Evolutionary conservation across 2,113 vertebrate genomes (phyloP).

Genomic region (Channa maculata): DNA sequence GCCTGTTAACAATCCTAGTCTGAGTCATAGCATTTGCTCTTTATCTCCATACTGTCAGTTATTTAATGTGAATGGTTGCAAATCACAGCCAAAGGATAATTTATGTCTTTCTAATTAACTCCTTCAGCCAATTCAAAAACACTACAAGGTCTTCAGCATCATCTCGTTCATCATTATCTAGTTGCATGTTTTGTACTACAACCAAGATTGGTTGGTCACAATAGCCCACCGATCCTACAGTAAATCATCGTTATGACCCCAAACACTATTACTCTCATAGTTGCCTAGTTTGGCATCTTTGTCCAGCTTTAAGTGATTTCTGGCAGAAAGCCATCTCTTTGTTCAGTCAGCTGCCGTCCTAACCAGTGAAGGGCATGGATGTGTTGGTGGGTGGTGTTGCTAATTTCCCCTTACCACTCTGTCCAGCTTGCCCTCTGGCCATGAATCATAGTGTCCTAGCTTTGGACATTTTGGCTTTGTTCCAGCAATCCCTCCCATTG

Average conservation of each 20-base stretch:
- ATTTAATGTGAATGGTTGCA: conserved; percentile 5
- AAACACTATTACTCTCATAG: conserved; percentile 35
- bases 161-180: conserved; percentile 19
- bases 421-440: conserved; percentile 75
- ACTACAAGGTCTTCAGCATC: not conserved
- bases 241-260: conserved; percentile 55
- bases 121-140: not conserved
- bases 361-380: conserved; percentile 56
- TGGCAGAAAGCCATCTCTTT: conserved; percentile 39
- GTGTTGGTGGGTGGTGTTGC: conserved; percentile 56
- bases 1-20: conserved; percentile 41
- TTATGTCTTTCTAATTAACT: too few species aligned
- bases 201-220: conserved; percentile 42
- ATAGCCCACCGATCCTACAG: conserved; percentile 23
- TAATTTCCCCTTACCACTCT: conserved; percentile 69
- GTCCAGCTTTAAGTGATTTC: conserved; percentile 21
- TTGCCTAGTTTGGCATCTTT: conserved; percentile 36
- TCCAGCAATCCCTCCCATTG: conserved; percentile 63
- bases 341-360: conserved; percentile 36
- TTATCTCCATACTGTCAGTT: conserved; percentile 5
- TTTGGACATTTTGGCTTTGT: conserved; percentile 63
- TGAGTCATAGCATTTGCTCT: conserved; percentile 31
- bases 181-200: conserved; percentile 29
- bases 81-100: not conserved
- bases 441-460: conserved; percentile 77